Evolutionary conservation across 2,888 invertebrate genomes (phyloP).

Genomic region (Synergus laeviventris): DNA sequence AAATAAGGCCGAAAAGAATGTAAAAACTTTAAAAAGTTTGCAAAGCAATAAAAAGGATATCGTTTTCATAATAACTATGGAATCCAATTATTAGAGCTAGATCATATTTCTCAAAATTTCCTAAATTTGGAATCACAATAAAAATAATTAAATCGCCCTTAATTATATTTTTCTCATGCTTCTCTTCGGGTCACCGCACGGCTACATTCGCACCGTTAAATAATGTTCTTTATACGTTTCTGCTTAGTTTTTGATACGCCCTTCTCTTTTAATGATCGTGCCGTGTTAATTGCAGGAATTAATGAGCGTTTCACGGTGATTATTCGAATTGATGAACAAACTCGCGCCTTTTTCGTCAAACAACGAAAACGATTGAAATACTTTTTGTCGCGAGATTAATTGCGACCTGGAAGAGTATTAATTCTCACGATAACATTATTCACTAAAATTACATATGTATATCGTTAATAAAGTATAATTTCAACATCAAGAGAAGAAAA

Average conservation of each 20-base stretch:
- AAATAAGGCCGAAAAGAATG: no score
- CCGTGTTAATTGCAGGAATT: conserved; percentile 63
- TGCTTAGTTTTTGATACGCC: conserved; percentile 10
- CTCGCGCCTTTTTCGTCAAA: conserved; percentile 56
- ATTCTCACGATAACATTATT: conserved; percentile 10
- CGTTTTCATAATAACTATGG: no score
- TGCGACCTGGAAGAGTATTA: conserved; percentile 11
- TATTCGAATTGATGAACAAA: conserved; percentile 62
- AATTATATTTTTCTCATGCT: background rate
- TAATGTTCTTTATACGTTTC: background rate
- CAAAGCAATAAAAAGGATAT: no score
- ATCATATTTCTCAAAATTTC: background rate
- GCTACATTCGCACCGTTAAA: conserved; percentile 47
- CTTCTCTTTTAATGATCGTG: conserved; percentile 50
- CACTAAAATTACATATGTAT: background rate
- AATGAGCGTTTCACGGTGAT: conserved; percentile 62
- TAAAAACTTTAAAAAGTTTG: no score
- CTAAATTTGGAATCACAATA: background rate
- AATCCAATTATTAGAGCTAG: no score
- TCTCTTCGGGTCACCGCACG: conserved; percentile 38
- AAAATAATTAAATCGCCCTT: background rate
- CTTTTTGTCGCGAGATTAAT: conserved; percentile 46
- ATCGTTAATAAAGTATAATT: conserved; percentile 9
- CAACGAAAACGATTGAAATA: conserved; percentile 49
- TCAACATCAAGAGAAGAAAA: background rate